Base-by-base conservation (phyloP, 1,140 invertebrate species). In the Kradibia gibbosae region DNA sequence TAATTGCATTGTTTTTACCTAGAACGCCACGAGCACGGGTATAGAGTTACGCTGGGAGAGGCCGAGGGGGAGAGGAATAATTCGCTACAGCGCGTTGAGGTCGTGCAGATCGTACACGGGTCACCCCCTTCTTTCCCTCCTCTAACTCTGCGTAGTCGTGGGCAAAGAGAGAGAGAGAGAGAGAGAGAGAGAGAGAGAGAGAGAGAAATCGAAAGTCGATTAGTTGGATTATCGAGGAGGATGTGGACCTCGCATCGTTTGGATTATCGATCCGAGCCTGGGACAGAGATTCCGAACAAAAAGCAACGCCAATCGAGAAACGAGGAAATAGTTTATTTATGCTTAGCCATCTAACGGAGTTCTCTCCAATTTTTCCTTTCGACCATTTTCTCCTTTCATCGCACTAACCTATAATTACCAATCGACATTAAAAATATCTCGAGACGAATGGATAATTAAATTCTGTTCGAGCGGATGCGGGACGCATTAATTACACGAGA, bases 1-100 rank as follows among this genome's bases (percentile, higher is more conserved):
- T n/a, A n/a, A 77, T 57, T 77, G 65, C 80, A 81, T 77, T 81
- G 74, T 77, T 70, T 53, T 4, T n/a, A n/a, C 25, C 28, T 36
- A 39, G 0, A 5, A 39, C 25, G 57, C 13, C 4, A 11, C 15
- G 36, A 15, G 20, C 3, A 39, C 15, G 34, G 10, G 17, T n/a
- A 55, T 22, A 60, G 22, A 22, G 25, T n/a, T n/a, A n/a, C n/a
- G n/a, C n/a, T 50, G 28, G 31, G 28, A 36, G 25, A 48, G 8
- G 70, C 42, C 39, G n/a, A 10, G 55, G 55, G n/a, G 55, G 11
- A 10, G 13, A 60, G 55, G n/a, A n/a, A n/a, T n/a, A n/a, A n/a
- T n/a, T n/a, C n/a, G n/a, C n/a, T n/a, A n/a, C n/a, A n/a, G n/a
- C n/a, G n/a, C n/a, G n/a, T n/a, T n/a, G n/a, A n/a, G n/a, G n/a